These are phyloP conservation scores for Epizoanthus rinbou DNA, from an alignment of 92 coral and sea anemone genomes.

Conservation along the genomic window DNA sequence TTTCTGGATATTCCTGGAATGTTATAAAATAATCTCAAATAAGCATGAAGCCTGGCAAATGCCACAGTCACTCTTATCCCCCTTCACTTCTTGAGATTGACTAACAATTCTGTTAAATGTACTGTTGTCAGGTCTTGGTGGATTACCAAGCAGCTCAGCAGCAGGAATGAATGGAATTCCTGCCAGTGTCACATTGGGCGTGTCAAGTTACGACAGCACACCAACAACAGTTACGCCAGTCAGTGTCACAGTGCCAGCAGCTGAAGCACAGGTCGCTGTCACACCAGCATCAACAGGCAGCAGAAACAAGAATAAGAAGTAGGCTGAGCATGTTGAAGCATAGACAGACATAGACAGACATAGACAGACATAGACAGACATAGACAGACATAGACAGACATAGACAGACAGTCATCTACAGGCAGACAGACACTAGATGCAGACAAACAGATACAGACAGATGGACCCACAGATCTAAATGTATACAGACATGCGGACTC, in stretches of 20 bases:
- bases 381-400: constrained; percentile 9
- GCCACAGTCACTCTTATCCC: too few relatives aligned
- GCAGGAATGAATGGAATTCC: constrained; percentile 78
- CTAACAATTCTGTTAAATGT: too few relatives aligned
- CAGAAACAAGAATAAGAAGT: constrained; percentile 63
- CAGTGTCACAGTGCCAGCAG: constrained; percentile 75
- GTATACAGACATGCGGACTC: too few relatives aligned
- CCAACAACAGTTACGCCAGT: constrained; percentile 69
- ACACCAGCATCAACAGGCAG: constrained; percentile 72
- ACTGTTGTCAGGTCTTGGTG: constrained; percentile 44
- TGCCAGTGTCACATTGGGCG: constrained; percentile 54
- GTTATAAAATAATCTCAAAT: too few relatives aligned
- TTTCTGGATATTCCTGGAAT: too few relatives aligned
- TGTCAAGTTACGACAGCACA: constrained; percentile 57
- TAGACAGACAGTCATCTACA: too few relatives aligned
- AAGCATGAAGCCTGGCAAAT: too few relatives aligned
- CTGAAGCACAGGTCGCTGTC: constrained; percentile 78
- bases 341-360: too few relatives aligned
- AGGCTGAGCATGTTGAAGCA: not conserved
- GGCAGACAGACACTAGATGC: too few relatives aligned
- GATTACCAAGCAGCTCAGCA: constrained; percentile 50
- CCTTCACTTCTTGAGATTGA: too few relatives aligned
- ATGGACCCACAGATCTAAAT: too few relatives aligned
- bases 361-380: not conserved
- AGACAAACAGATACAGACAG: too few relatives aligned